Conservation (phyloP, 2,113 vertebrate species). For the Halcyon malimbica region DNA sequence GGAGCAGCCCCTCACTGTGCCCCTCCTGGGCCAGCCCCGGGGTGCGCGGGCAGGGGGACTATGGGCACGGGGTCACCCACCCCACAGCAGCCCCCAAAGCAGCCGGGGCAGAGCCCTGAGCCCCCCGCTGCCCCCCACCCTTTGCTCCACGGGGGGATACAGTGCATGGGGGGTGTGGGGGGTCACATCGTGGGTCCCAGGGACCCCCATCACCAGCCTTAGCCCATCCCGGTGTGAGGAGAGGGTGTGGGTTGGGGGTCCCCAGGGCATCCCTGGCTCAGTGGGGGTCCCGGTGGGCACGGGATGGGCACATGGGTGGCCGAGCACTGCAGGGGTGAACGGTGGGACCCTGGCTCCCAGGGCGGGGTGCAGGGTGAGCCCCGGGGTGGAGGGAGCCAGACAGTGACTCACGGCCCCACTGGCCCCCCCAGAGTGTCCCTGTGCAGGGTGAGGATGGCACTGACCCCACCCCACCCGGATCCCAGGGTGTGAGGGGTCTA, state of each 20-base stretch:
- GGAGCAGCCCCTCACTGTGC: neutral
- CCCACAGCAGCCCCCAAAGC: neutral
- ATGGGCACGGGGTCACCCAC: neutral
- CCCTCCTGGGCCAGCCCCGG: neutral
- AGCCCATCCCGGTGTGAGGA: neutral
- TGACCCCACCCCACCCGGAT: neutral
- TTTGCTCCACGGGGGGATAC: neutral
- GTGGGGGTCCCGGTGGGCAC: rapidly evolving
- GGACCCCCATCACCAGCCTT: neutral
- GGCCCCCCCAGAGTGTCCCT: neutral
- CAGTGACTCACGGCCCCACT: neutral
- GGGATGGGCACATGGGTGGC: neutral
- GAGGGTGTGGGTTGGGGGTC: neutral
- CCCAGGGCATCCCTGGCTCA: neutral
- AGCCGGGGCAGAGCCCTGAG: neutral
- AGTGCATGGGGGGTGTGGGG: too few relatives aligned
- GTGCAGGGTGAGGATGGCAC: neutral
- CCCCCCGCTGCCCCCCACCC: rapidly evolving
- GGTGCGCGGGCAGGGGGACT: neutral
- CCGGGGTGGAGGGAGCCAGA: rapidly evolving
- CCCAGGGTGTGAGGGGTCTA: neutral
- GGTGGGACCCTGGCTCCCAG: neutral
- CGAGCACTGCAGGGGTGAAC: neutral
- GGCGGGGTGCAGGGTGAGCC: neutral
- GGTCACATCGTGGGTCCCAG: neutral